Conservation (phyloP, 2,113 vertebrate genomes). For the Pangasianodon gigas region DNA sequence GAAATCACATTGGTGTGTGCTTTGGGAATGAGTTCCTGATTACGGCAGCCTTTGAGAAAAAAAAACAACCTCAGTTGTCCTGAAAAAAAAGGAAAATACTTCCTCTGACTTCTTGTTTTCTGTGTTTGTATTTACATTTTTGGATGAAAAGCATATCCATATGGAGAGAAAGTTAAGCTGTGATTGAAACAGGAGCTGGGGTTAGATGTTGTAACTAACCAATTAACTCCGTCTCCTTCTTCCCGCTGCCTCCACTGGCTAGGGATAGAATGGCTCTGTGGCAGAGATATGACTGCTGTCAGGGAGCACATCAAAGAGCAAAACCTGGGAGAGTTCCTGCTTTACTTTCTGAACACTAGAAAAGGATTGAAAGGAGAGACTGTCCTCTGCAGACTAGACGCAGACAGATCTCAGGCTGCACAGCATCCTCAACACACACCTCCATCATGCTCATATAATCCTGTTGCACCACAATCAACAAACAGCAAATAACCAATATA, state of each 20-base stretch:
- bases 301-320: conserved; percentile 84
- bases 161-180: conserved; percentile 55
- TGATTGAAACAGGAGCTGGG: conserved; percentile 64
- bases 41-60: background rate
- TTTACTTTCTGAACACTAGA: conserved; percentile 84
- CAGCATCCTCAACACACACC: conserved; percentile 54
- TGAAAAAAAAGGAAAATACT: conserved; percentile 26
- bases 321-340: conserved; percentile 71
- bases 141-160: conserved; percentile 8
- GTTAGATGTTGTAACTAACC: conserved; percentile 75
- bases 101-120: conserved; percentile 60
- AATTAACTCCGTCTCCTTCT: conserved; percentile 74
- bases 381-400: conserved; percentile 80
- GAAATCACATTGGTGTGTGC: conserved; percentile 9
- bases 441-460: background rate
- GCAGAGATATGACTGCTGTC: conserved; percentile 83
- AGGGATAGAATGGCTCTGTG: conserved; percentile 76
- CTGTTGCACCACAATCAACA: conserved; percentile 11
- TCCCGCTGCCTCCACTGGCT: conserved; percentile 67
- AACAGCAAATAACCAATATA: background rate
- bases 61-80: background rate
- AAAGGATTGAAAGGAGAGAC: conserved; percentile 80
- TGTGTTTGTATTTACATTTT: conserved; percentile 56
- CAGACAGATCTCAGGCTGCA: conserved; percentile 75
- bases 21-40: conserved; percentile 7